phyloP scores from a whole-genome alignment of 2,888 invertebrate genomes.

The Mesorhabditis belari region DNA sequence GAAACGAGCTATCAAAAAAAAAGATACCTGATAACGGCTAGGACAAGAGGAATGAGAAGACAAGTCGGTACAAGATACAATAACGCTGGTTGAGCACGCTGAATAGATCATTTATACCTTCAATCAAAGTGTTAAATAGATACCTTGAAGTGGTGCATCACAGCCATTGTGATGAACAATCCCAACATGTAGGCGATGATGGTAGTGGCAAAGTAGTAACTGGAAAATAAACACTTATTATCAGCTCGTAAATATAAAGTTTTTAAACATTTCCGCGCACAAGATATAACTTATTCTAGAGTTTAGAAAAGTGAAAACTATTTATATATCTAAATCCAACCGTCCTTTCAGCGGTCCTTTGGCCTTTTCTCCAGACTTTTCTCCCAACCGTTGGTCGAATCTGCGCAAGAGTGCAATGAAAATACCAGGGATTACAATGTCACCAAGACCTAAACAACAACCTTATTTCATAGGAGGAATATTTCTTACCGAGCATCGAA shows the following conservation, averaged over 20 bases:
- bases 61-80: conserved; percentile 95
- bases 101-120: conserved; percentile 1
- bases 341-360: conserved; percentile 3
- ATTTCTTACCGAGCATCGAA: conserved; percentile 80
- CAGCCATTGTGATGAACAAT: conserved; percentile 82
- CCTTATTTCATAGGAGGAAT: background rate
- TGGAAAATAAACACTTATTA: conserved; percentile 10
- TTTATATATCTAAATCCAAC: background rate
- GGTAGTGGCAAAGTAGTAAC: conserved; percentile 72
- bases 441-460: conserved; percentile 66
- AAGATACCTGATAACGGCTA: conserved; percentile 84
- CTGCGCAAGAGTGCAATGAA: conserved; percentile 92
- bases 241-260: background rate
- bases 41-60: conserved; percentile 76
- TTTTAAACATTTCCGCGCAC: background rate
- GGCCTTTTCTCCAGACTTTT: conserved; percentile 4
- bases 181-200: conserved; percentile 88
- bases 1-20: conserved; percentile 67
- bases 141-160: conserved; percentile 93
- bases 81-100: conserved; percentile 76
- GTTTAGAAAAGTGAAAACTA: background rate
- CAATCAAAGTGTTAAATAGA: background rate
- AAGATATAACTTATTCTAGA: background rate
- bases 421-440: conserved; percentile 97
- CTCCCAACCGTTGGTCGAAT: conserved; percentile 66